Conservation (phyloP, 2,888 invertebrate species). For the Gortyna flavago region DNA sequence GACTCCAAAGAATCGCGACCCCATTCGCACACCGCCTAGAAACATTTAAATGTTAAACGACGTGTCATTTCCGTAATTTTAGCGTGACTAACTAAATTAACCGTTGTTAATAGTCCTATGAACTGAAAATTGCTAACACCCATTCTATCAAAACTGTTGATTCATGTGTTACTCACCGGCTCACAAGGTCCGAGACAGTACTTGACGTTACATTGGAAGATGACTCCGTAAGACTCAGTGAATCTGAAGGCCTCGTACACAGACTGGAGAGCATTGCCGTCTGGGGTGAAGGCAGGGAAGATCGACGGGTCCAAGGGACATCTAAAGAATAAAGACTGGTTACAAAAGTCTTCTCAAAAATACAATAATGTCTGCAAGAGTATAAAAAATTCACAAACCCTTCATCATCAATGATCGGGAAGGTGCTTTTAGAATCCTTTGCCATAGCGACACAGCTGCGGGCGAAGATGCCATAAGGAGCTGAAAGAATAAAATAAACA, state of each 20-base stretch:
- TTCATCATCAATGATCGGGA: slow-evolving; percentile 98
- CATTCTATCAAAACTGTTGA: slow-evolving; percentile 41
- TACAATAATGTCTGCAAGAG: background rate
- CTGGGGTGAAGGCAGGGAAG: slow-evolving; percentile 97
- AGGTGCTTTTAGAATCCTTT: slow-evolving; percentile 98
- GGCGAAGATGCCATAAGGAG: slow-evolving; percentile 98
- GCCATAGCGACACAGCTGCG: slow-evolving; percentile 99
- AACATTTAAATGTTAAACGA: slow-evolving; percentile 70
- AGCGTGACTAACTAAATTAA: slow-evolving; percentile 58
- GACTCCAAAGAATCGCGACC: slow-evolving; percentile 97
- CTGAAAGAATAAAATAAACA: slow-evolving; percentile 85
- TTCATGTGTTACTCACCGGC: slow-evolving; percentile 91
- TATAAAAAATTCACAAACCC: slow-evolving; percentile 89
- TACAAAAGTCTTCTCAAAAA: background rate
- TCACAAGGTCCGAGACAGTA: slow-evolving; percentile 98
- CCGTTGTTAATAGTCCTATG: slow-evolving; percentile 60
- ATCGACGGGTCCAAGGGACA: slow-evolving; percentile 98
- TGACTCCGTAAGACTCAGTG: slow-evolving; percentile 98
- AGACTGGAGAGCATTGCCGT: slow-evolving; percentile 97
- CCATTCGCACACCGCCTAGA: slow-evolving; percentile 96
- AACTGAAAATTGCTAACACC: slow-evolving; percentile 48
- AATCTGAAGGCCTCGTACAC: slow-evolving; percentile 98
- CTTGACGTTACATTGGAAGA: slow-evolving; percentile 99
- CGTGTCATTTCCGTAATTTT: slow-evolving; percentile 60
- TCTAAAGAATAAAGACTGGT: slow-evolving; percentile 77